Conservation (phyloP, 2,113 vertebrate species). For the Tapirus terrestris region DNA sequence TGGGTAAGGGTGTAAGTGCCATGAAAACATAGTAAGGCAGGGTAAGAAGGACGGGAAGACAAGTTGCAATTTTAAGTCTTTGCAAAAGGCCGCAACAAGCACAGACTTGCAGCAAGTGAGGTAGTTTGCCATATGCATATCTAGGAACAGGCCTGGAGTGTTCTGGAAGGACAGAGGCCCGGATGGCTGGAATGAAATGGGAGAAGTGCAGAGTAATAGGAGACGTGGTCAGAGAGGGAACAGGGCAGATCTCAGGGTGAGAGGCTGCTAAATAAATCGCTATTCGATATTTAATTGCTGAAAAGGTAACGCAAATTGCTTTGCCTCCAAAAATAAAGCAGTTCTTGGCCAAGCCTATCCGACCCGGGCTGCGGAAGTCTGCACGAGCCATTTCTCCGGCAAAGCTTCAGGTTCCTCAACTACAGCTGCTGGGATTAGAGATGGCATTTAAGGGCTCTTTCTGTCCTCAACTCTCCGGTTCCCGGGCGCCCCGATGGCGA, state of each 20-base stretch:
- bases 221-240: background rate
- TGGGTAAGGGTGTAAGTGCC: background rate
- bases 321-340: slow-evolving; percentile 4
- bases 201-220: background rate
- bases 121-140: background rate
- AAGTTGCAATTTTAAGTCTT: background rate
- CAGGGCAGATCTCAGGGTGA: background rate
- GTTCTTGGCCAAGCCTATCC: background rate
- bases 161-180: background rate
- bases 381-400: background rate
- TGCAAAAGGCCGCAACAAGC: background rate
- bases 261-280: background rate
- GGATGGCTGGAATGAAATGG: background rate
- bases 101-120: background rate
- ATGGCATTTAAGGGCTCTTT: background rate
- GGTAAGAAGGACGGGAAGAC: background rate
- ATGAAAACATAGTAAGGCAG: background rate
- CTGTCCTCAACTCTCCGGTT: background rate
- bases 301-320: background rate
- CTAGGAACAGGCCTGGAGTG: background rate
- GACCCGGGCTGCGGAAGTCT: no score
- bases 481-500: background rate
- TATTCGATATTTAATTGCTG: background rate
- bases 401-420: background rate
- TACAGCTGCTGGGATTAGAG: background rate